These are phyloP conservation scores for Crotalus tigris DNA, from an alignment of 2,113 vertebrate species.

Conservation along the genomic window DNA sequence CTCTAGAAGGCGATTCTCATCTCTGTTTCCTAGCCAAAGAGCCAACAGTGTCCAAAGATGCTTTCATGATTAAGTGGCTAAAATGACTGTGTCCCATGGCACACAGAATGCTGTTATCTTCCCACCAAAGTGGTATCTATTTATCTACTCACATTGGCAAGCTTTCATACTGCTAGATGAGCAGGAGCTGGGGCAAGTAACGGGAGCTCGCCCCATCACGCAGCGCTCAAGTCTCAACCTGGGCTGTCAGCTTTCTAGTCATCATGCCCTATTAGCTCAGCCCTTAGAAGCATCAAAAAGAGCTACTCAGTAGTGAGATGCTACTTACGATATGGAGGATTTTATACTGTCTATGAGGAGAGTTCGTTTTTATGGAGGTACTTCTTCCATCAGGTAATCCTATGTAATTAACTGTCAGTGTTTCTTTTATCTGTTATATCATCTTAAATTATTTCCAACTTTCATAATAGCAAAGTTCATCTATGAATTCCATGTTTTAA, in stretches of 20 bases:
- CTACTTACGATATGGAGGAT: neutral
- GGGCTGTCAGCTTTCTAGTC: neutral
- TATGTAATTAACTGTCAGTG: neutral
- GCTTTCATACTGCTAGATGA: neutral
- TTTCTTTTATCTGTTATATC: neutral
- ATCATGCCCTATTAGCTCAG: neutral
- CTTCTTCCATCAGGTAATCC: neutral
- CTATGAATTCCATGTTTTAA: neutral
- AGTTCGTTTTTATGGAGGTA: neutral
- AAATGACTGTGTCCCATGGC: neutral
- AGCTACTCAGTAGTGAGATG: neutral
- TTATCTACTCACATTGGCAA: neutral
- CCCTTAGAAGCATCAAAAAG: neutral
- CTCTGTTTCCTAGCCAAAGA: neutral
- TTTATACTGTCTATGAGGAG: neutral
- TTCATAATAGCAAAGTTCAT: neutral
- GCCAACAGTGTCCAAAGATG: neutral
- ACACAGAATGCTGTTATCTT: neutral
- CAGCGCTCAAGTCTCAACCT: neutral
- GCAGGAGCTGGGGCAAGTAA: neutral
- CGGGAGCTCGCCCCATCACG: neutral
- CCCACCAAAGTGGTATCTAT: neutral
- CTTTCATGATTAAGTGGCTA: neutral
- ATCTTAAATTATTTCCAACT: neutral
- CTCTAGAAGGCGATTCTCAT: neutral